phyloP scores from a whole-genome alignment of 2,797 vertebrate genomes.

The Pipistrellus pipistrellus region DNA sequence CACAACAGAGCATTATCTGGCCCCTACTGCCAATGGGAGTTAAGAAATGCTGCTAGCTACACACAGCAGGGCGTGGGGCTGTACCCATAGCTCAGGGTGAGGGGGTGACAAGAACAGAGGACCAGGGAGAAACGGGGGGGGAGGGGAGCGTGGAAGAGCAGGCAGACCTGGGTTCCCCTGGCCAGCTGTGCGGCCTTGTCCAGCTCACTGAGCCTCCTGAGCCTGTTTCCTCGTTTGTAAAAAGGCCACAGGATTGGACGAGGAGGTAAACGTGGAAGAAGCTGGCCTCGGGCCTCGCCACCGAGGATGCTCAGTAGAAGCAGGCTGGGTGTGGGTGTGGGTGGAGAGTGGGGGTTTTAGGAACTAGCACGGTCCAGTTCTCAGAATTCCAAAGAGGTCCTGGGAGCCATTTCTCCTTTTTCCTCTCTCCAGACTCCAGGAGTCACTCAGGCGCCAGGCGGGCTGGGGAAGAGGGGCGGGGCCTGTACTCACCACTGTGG shows the following conservation, averaged over 20 bases:
- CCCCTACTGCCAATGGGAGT: background rate
- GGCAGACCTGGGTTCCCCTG: background rate
- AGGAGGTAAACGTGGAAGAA: background rate
- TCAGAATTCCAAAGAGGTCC: background rate
- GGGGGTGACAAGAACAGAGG: background rate
- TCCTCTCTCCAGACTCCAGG: background rate
- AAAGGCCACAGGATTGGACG: background rate
- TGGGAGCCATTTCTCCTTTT: background rate
- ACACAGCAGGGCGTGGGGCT: background rate
- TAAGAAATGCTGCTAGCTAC: background rate
- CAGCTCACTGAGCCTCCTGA: background rate
- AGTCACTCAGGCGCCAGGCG: background rate
- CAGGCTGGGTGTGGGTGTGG: too few relatives aligned
- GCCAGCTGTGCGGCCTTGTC: background rate
- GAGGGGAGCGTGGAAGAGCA: background rate
- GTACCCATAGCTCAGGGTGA: fast-evolving
- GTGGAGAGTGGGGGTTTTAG: background rate
- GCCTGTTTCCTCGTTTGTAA: background rate
- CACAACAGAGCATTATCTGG: background rate
- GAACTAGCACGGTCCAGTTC: background rate
- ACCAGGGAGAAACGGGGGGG: fast-evolving
- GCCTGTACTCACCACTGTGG: constrained; percentile 91
- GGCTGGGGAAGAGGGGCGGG: background rate
- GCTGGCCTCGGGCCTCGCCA: fast-evolving
- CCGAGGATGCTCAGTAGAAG: background rate